Evolutionary conservation across 2,888 invertebrate genomes (phyloP).

Genomic region (Lithosia quadra): DNA sequence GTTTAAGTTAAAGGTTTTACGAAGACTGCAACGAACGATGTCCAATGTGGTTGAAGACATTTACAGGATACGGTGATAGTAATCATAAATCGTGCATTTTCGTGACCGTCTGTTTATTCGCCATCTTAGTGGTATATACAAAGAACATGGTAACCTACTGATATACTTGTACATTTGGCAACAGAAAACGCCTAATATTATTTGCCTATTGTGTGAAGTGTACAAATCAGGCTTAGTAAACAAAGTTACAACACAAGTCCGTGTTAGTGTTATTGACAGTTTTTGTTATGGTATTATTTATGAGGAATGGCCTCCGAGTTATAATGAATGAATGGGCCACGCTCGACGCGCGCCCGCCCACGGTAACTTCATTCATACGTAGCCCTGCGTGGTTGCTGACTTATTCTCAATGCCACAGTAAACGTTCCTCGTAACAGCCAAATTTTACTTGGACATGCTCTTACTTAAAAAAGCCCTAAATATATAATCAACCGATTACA

Average conservation of each 20-base stretch:
- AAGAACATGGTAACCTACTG: neutral
- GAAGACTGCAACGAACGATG: neutral
- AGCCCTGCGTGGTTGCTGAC: conserved; percentile 76
- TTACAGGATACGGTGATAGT: neutral
- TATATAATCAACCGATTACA: too few species aligned
- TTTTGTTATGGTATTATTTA: conserved; percentile 84
- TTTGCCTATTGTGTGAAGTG: conserved; percentile 7
- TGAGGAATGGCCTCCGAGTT: conserved; percentile 81
- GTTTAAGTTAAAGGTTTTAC: too few species aligned
- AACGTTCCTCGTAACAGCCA: conserved; percentile 49
- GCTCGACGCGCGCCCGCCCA: conserved; percentile 74
- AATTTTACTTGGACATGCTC: conserved; percentile 26
- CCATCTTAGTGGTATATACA: neutral
- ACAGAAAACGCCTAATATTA: neutral
- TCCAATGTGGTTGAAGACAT: too few species aligned
- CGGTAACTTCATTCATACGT: conserved; percentile 81
- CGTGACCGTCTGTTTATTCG: neutral
- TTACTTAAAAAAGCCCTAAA: neutral
- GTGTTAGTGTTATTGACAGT: conserved; percentile 73
- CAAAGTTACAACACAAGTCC: conserved; percentile 52
- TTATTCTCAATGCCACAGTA: conserved; percentile 72
- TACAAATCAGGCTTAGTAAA: conserved; percentile 40
- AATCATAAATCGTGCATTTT: neutral
- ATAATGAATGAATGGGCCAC: conserved; percentile 83
- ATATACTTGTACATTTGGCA: neutral